phyloP scores from a whole-genome alignment of 1,140 invertebrate genomes.

The Thrips palmi region DNA sequence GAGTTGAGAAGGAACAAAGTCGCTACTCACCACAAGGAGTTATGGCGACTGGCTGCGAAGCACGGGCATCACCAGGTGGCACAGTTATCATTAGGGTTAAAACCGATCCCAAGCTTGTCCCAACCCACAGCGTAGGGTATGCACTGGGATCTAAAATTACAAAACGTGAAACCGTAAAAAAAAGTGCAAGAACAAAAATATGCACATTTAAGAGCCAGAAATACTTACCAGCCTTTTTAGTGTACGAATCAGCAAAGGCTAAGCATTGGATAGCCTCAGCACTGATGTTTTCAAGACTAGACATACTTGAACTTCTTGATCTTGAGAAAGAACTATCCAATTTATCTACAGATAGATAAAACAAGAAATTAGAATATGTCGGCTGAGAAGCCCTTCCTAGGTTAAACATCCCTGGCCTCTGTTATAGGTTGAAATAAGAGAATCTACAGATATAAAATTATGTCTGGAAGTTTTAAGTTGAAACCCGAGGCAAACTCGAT shows the following conservation, averaged over 20 bases:
- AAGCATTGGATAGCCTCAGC: slow-evolving; percentile 91
- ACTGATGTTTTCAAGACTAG: slow-evolving; percentile 89
- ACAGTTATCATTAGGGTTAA: slow-evolving; percentile 77
- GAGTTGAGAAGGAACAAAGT: background rate
- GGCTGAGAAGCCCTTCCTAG: no score
- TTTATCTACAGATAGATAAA: slow-evolving; percentile 50
- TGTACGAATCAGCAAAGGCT: slow-evolving; percentile 88
- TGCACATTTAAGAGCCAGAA: no score
- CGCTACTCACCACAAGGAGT: slow-evolving; percentile 61
- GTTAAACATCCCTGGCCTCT: no score
- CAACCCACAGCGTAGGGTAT: slow-evolving; percentile 84
- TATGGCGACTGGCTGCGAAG: slow-evolving; percentile 74
- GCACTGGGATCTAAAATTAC: slow-evolving; percentile 45
- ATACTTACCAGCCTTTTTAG: slow-evolving; percentile 71
- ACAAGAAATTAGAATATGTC: no score
- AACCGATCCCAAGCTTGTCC: slow-evolving; percentile 87
- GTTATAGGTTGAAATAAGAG: no score
- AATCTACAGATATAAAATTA: no score
- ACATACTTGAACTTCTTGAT: slow-evolving; percentile 91
- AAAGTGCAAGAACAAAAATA: no score
- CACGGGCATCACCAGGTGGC: slow-evolving; percentile 55
- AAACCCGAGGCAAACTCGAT: no score
- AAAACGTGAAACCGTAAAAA: no score
- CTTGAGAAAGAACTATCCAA: slow-evolving; percentile 88
- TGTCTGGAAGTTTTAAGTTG: no score